Base-by-base conservation (phyloP, 2,797 vertebrate genomes). In the Lacerta viridis region DNA sequence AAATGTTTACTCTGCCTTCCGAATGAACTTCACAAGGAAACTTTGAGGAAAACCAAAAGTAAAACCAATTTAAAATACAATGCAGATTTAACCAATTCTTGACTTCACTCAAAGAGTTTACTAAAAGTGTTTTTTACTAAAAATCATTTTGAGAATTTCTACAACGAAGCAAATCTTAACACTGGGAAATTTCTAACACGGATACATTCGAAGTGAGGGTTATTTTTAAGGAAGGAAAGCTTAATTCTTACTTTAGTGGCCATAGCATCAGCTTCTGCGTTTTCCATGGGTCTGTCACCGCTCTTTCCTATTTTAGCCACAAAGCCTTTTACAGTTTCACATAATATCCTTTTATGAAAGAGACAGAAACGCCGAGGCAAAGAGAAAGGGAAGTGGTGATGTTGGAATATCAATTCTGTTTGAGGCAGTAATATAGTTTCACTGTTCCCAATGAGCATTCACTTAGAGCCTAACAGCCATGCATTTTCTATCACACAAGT, bases 281-380 rank as follows among this genome's bases (percentile, higher is more conserved):
- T 99, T 92, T 99, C 99, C 83, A 97, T 76, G 5, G 97, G 97
- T 94, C 97, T 99, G 86, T 99, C 99, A 0, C 98, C 98, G 4
- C 97, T 97, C 96, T 99, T 99, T 36, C 98, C 98, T 75, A 99
- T 98, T 98, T 99, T 99, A 96, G 98, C 98, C 93, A 99, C 98
- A 84, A 99, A 99, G 90, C 99, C 99, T 97, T 99, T 99, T 91
- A 99, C 98, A 0, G 99, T 99, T 96, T 99, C 99, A 95, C 98
- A 99, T n/a, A 99, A 97, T 92, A 99, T 97, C 97, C 99, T 99
- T 95, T 74, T 89, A 85, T 82, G 92, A 95, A 92, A 94, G 91
- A 66, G 89, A 80, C 50, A 83, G 36, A 13, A 74, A 61, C 39
- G 87, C 46, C 29, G 79, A 88, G 88, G 82, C 50, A 3, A 93